phyloP scores from a whole-genome alignment of 2,797 vertebrate genomes.

The Anas georgica region DNA sequence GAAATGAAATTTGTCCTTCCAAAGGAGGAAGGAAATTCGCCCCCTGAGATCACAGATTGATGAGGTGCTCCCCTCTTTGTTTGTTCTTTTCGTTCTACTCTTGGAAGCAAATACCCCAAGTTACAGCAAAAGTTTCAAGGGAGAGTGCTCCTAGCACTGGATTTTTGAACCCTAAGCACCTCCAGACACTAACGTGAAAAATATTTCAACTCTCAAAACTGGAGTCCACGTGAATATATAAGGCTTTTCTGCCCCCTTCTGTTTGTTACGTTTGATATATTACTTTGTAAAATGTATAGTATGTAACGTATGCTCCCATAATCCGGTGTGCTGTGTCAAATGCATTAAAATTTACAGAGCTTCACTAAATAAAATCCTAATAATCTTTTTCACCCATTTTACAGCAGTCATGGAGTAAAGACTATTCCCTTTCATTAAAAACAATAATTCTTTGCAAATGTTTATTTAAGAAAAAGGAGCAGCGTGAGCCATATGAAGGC shows the following conservation, averaged over 20 bases:
- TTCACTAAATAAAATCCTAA: neutral
- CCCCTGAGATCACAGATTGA: neutral
- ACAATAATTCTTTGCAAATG: neutral
- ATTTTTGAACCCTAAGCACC: neutral
- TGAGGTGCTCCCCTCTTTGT: neutral
- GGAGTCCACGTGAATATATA: neutral
- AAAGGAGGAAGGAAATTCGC: neutral
- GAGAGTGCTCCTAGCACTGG: neutral
- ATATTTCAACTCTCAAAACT: neutral
- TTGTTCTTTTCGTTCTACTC: neutral
- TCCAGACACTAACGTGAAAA: neutral
- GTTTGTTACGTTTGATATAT: constrained; percentile 24
- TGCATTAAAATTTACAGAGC: neutral
- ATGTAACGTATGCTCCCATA: neutral
- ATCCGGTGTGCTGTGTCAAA: neutral
- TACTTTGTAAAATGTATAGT: neutral
- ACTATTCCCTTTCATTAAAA: neutral
- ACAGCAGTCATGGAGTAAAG: neutral
- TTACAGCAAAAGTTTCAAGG: neutral
- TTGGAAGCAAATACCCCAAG: neutral
- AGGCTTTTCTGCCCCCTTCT: constrained; percentile 71
- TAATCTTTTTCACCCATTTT: neutral
- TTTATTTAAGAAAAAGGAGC: neutral
- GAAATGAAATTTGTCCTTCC: neutral
- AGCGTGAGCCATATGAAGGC: neutral